Percentiles rank a stretch among this genome's conserved stretches.
Evolutionary conservation across 2,888 invertebrate species (phyloP).

Genomic region (Cataglyphis altisquamis): DNA sequence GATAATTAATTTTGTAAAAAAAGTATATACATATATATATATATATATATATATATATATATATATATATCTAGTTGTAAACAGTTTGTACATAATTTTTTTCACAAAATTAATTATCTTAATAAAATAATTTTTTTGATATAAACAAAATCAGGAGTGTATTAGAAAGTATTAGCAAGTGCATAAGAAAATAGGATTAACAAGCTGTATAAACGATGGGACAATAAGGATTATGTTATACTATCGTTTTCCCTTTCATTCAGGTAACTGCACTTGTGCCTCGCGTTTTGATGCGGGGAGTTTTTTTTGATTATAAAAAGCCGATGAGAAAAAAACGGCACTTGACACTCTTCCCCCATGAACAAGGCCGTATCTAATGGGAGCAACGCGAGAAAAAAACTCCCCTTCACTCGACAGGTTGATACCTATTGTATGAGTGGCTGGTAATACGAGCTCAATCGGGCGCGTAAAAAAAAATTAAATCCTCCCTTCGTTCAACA

Average conservation of each 20-base stretch:
- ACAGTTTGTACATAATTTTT: not conserved
- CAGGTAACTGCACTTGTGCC: slow-evolving; percentile 70
- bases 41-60: not conserved
- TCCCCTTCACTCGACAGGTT: slow-evolving; percentile 80
- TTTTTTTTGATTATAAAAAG: slow-evolving; percentile 67
- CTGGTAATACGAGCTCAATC: slow-evolving; percentile 69
- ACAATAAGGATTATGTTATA: slow-evolving; percentile 1
- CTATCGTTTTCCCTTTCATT: not conserved
- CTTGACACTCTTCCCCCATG: slow-evolving; percentile 64
- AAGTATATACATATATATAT: not conserved
- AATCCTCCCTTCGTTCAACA: slow-evolving; percentile 74
- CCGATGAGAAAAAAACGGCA: slow-evolving; percentile 61
- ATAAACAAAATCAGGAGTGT: not conserved
- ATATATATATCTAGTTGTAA: not conserved
- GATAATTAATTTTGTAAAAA: not conserved
- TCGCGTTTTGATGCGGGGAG: slow-evolving; percentile 56
- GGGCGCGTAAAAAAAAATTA: slow-evolving; percentile 70
- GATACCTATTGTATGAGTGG: slow-evolving; percentile 72
- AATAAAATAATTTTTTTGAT: not conserved
- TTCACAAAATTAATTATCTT: not conserved
- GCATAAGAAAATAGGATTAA: not conserved
- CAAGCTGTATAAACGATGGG: not conserved
- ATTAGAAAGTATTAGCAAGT: not conserved
- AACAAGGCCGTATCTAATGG: slow-evolving; percentile 62
- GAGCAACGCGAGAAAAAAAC: slow-evolving; percentile 74